Base-by-base conservation (phyloP, 1,140 invertebrate genomes). In the Tetraneura akinire region DNA sequence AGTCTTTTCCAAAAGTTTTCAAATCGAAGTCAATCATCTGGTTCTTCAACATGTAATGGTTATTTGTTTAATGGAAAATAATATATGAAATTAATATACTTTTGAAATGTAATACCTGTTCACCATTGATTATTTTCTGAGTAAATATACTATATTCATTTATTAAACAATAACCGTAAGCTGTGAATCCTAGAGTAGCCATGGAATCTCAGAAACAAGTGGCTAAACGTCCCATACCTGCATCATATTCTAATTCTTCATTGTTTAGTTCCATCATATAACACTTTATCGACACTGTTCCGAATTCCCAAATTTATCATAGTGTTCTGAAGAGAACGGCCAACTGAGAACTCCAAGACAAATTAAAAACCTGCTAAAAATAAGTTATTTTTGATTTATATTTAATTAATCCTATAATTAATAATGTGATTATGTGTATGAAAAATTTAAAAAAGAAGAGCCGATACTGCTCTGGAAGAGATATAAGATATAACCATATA, bases 71-170 rank as follows among this genome's bases (percentile, higher is more conserved):
- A 81, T 45, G 26, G 14, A 55, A 26, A 70, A 60, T 1, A 1
- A 29, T 6, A 42, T 42, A 66, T 26, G n/a, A 66, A n/a, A 29
- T 23, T 3, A n/a, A n/a, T n/a, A 45, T 9, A n/a, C 3, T 37
- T 66, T 47, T 64, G 26, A 60, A 26, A 80, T 21, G n/a, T n/a
- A n/a, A 29, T 82, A 95, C 91, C 88, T 99, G 97, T 87, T 98
- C 97, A 9, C 97, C 96, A 85, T 98, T 95, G 70, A 90, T 89
- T 82, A 99, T 98, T 85, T 94, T 94, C 87, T 99, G 98, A 1
- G 96, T 92, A 85, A 99, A 99, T 84, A 99, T 99, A 83, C 98
- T 98, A 85, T 99, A 99, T 84, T 99, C 98, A 86, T 99, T 99
- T 82, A 98, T 91, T 81, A 99, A 95, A 82, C 98, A 98, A 87